Percentiles rank a stretch among this genome's conserved stretches.
These are phyloP conservation scores for Peromyscus leucopus DNA, from an alignment of 2,113 vertebrate genomes.

Conservation along the genomic window DNA sequence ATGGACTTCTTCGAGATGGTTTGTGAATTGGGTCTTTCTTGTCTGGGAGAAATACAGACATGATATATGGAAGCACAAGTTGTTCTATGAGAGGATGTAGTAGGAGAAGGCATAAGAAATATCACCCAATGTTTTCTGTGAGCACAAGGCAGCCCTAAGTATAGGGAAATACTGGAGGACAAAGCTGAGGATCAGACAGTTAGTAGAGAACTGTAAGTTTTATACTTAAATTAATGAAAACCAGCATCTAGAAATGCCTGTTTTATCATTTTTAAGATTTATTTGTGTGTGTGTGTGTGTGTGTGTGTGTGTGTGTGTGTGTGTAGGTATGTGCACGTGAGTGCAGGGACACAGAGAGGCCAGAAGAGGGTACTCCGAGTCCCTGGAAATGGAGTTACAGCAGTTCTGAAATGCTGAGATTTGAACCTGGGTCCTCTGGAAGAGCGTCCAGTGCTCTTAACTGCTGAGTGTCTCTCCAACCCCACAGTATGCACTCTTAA, in stretches of 20 bases:
- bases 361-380: not conserved
- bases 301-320: not conserved
- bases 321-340: not conserved
- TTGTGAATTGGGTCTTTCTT: not conserved
- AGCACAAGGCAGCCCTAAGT: not conserved
- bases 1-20: not conserved
- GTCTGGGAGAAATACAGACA: not conserved
- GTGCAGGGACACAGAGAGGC: not conserved
- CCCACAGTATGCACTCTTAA: not conserved
- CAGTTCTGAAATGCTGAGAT: not conserved
- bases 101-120: not conserved
- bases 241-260: not conserved
- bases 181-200: not conserved
- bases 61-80: not conserved
- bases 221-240: conserved; percentile 9
- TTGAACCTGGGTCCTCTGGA: not conserved
- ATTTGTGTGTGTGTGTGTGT: not conserved
- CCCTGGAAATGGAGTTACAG: not conserved
- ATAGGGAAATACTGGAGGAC: not conserved
- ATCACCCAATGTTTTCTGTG: not conserved
- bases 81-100: not conserved
- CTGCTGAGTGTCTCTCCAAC: not conserved
- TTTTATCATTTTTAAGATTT: not conserved
- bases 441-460: not conserved
- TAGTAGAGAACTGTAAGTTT: not conserved